A percentile compares a stretch with the other conserved stretches of the same genome.
These are phyloP conservation scores for Callinectes sapidus DNA, from an alignment of 2,888 invertebrate genomes.

Conservation along the genomic window DNA sequence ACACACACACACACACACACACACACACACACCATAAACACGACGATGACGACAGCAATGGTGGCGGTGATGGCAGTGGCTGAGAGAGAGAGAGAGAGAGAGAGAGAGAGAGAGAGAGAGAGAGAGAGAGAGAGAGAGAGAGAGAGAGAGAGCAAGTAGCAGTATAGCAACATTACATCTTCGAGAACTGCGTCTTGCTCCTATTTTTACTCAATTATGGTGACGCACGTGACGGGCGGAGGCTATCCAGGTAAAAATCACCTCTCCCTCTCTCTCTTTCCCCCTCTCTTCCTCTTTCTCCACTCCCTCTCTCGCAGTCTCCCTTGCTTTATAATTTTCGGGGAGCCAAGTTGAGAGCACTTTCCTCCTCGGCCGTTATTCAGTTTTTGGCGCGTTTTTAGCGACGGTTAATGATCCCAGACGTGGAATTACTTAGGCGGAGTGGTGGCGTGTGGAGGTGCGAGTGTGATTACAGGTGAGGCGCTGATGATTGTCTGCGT, in stretches of 20 bases:
- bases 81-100: neutral
- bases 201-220: neutral
- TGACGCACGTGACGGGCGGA: neutral
- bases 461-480: slow-evolving; percentile 5
- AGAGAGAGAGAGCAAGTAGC: neutral
- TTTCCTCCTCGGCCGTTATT: neutral
- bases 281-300: neutral
- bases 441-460: slow-evolving; percentile 28
- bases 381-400: neutral
- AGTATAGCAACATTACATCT: neutral
- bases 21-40: slow-evolving; percentile 13
- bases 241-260: neutral
- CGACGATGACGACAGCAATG: neutral
- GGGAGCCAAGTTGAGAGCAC: neutral
- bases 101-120: neutral
- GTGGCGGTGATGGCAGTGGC: neutral
- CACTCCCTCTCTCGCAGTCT: neutral
- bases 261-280: neutral
- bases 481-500: neutral
- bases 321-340: neutral
- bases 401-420: neutral
- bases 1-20: slow-evolving; percentile 35
- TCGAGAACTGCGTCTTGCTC: neutral
- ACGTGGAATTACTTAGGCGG: neutral
- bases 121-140: neutral